A percentile compares a stretch with the other conserved stretches of the same genome.
These are phyloP conservation scores for Cololabis saira DNA, from an alignment of 2,113 vertebrate species.

Conservation along the genomic window DNA sequence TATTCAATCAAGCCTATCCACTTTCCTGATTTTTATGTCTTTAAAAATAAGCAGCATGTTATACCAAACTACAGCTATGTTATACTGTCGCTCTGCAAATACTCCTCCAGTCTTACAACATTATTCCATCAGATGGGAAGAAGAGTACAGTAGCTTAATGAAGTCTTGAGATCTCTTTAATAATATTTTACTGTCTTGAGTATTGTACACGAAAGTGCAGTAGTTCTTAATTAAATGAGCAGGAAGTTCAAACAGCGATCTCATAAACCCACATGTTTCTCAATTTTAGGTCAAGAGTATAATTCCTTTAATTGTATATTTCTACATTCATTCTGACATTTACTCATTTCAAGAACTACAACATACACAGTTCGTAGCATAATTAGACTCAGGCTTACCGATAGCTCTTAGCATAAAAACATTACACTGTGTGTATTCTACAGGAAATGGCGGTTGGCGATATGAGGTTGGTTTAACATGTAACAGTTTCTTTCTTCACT, in stretches of 20 bases:
- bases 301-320: neutral
- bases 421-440: neutral
- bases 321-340: slow-evolving; percentile 7
- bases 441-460: no score
- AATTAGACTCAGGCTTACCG: no score
- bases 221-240: neutral
- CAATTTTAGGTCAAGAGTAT: no score
- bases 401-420: neutral
- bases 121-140: slow-evolving; percentile 34
- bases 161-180: slow-evolving; percentile 15
- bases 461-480: no score
- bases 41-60: no score
- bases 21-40: no score
- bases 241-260: slow-evolving; percentile 8
- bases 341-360: slow-evolving; percentile 1
- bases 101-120: slow-evolving; percentile 43
- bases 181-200: slow-evolving; percentile 7
- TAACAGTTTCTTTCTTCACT: no score
- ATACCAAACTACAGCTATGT: slow-evolving; percentile 3
- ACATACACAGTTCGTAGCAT: no score
- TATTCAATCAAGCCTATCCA: no score
- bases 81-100: slow-evolving; percentile 24
- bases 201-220: neutral
- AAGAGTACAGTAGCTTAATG: slow-evolving; percentile 29
- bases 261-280: neutral